Conservation (phyloP, 2,888 invertebrate genomes). For the Caenorhabditis becei region DNA sequence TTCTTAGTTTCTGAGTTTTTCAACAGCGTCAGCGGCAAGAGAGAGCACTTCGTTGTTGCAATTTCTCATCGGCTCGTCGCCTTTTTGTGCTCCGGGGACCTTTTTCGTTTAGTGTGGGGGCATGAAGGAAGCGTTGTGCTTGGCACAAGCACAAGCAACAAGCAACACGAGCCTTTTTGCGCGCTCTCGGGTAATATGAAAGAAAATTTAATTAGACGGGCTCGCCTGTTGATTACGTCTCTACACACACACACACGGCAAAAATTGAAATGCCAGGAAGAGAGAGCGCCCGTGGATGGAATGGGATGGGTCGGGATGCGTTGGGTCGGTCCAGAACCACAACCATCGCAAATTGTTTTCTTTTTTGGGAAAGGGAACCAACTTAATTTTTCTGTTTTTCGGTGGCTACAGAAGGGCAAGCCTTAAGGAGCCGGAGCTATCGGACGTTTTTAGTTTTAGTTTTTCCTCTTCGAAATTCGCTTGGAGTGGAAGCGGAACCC, state of each 20-base stretch:
- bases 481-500: not conserved
- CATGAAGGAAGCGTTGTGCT: constrained; percentile 50
- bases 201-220: constrained; percentile 63
- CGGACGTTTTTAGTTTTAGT: not conserved
- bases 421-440: not conserved
- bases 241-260: constrained; percentile 38
- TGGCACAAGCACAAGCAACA: constrained; percentile 50
- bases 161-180: constrained; percentile 61
- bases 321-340: not conserved
- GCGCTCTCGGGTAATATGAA: constrained; percentile 59
- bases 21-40: not conserved
- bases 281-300: constrained; percentile 14
- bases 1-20: constrained; percentile 9
- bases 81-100: constrained; percentile 52
- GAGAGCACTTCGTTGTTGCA: constrained; percentile 34
- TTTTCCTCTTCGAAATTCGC: not conserved
- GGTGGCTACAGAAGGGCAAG: constrained; percentile 5
- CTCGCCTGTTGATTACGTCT: constrained; percentile 53
- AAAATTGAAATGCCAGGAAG: constrained; percentile 53
- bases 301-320: not conserved
- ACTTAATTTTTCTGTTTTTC: not conserved
- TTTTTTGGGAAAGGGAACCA: not conserved
- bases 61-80: constrained; percentile 48
- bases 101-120: constrained; percentile 30
- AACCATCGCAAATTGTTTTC: constrained; percentile 3